Percentiles rank a stretch among this genome's conserved stretches.
Conservation (phyloP, 2,888 invertebrate species). For the Mesorhabditis spiculigera region DNA sequence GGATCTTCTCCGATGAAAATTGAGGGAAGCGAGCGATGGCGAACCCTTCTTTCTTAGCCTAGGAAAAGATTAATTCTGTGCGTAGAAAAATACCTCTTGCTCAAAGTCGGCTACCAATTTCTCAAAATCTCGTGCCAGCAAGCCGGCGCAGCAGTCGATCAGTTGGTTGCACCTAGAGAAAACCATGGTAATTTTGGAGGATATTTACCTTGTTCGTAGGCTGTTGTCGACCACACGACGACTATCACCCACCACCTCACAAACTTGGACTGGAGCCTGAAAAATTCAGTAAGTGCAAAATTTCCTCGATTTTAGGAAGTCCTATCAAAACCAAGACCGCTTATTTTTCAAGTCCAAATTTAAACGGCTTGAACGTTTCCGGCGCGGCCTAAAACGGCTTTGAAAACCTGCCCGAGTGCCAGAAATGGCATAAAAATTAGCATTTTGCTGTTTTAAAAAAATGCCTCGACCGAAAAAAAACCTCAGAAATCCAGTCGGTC, state of each 20-base stretch:
- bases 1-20: constrained; percentile 20
- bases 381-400: no score
- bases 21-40: constrained; percentile 25
- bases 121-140: constrained; percentile 38
- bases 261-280: constrained; percentile 89
- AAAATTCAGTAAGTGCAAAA: constrained; percentile 9
- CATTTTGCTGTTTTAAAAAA: no score
- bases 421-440: no score
- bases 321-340: no score
- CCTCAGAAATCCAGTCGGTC: no score
- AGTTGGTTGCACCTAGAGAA: constrained; percentile 38
- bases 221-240: constrained; percentile 91
- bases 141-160: constrained; percentile 36
- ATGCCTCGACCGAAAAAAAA: no score
- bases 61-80: not conserved
- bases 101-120: constrained; percentile 37
- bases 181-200: not conserved
- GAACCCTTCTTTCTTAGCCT: constrained; percentile 13
- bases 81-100: constrained; percentile 24
- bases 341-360: no score
- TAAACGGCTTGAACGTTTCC: no score
- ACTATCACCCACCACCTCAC: constrained; percentile 86
- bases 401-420: no score
- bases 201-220: constrained; percentile 76
- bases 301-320: no score